Percentiles rank a stretch among this genome's conserved stretches.
phyloP scores from a whole-genome alignment of 2,797 vertebrate genomes.

The Poecilia gillii region DNA sequence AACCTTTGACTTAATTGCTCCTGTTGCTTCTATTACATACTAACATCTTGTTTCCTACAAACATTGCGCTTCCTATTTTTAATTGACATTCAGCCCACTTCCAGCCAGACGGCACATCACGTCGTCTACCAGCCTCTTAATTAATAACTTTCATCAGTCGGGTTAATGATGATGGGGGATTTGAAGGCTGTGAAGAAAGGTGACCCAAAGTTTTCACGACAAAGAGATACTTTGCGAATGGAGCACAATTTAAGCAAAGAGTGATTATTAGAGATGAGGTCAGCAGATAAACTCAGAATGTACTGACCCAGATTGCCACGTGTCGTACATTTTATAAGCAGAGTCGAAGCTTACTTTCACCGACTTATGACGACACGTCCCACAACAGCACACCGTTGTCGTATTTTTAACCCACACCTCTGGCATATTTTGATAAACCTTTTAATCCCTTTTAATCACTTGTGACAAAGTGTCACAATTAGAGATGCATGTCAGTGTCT shows the following conservation, averaged over 20 bases:
- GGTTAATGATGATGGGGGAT: conserved; percentile 37
- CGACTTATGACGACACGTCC: conserved; percentile 1
- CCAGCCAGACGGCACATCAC: conserved; percentile 30
- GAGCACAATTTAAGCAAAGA: conserved; percentile 19
- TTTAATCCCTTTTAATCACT: conserved; percentile 44
- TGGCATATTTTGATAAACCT: conserved; percentile 29
- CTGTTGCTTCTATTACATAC: background rate
- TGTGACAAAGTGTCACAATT: conserved; percentile 43
- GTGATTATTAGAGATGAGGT: conserved; percentile 25
- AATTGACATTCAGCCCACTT: conserved; percentile 34
- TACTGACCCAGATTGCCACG: background rate
- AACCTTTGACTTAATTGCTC: conserved; percentile 24
- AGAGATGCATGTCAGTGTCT: conserved; percentile 44
- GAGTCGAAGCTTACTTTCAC: conserved; percentile 6
- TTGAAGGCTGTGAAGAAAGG: conserved; percentile 34
- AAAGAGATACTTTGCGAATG: conserved; percentile 27
- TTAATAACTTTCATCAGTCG: conserved; percentile 44
- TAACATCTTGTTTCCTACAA: conserved; percentile 18
- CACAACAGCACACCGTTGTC: background rate
- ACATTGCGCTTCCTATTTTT: conserved; percentile 12
- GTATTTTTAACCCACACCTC: conserved; percentile 13
- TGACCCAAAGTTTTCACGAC: conserved; percentile 38
- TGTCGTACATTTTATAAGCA: conserved; percentile 18
- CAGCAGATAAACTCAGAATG: conserved; percentile 22
- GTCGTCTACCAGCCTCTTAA: conserved; percentile 30